Conservation (phyloP, 2,113 vertebrate genomes). For the Agelaius tricolor region DNA sequence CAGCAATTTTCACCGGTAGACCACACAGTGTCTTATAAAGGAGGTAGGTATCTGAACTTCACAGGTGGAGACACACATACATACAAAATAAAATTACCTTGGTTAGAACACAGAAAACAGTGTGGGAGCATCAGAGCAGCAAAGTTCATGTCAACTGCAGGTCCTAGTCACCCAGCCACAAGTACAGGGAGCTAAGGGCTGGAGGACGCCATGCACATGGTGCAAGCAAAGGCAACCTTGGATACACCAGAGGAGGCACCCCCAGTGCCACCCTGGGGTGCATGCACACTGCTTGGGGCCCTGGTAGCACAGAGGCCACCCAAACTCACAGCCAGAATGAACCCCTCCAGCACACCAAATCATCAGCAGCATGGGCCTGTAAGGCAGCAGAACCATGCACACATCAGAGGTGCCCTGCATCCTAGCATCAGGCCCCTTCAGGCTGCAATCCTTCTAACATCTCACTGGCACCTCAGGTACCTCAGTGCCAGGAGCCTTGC, state of each 20-base stretch:
- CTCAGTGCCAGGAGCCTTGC: neutral
- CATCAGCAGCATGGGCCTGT: fast-evolving
- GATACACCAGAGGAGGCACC: neutral
- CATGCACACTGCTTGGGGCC: fast-evolving
- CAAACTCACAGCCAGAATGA: neutral
- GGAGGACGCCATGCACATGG: fast-evolving
- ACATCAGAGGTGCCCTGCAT: neutral
- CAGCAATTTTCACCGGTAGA: neutral
- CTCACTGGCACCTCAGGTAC: neutral
- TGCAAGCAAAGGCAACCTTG: neutral
- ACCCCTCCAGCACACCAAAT: neutral
- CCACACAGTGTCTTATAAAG: neutral
- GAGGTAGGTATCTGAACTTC: neutral
- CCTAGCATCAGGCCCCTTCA: neutral
- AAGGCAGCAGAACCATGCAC: neutral
- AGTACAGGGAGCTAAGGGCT: neutral
- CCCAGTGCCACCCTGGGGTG: neutral
- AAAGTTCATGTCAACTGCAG: neutral
- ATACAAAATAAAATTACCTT: neutral
- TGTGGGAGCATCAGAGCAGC: neutral
- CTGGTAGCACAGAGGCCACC: neutral
- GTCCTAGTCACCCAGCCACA: fast-evolving
- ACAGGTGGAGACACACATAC: neutral
- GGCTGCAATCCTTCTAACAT: neutral
- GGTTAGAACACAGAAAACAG: neutral